phyloP scores from a whole-genome alignment of 2,113 vertebrate species.

The Tursiops truncatus region DNA sequence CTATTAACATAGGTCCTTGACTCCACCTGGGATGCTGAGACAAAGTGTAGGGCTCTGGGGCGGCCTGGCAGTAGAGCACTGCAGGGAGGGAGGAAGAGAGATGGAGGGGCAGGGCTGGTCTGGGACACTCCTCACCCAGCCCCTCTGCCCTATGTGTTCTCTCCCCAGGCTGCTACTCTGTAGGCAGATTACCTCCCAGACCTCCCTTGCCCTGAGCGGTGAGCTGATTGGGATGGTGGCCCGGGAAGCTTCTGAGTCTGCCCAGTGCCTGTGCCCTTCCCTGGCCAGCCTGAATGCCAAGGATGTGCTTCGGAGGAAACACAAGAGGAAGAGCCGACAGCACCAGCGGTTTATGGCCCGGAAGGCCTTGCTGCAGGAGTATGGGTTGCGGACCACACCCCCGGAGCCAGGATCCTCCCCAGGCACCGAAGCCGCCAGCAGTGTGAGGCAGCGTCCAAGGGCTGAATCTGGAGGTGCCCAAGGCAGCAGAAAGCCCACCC shows the following conservation, averaged over 20 bases:
- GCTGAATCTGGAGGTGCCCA: accelerated
- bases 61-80: accelerated
- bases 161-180: background rate
- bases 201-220: background rate
- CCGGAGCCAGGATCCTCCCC: background rate
- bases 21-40: background rate
- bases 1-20: background rate
- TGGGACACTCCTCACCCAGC: background rate
- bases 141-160: background rate
- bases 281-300: background rate
- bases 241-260: background rate
- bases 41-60: background rate
- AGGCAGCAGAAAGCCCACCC: accelerated
- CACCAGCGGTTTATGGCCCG: constrained; percentile 83
- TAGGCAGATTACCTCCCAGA: background rate
- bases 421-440: background rate
- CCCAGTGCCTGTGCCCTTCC: background rate
- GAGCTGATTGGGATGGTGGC: constrained; percentile 12
- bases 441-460: background rate
- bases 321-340: constrained; percentile 83
- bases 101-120: background rate
- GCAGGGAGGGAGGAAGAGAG: background rate
- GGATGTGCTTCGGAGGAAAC: constrained; percentile 42
- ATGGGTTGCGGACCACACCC: constrained; percentile 58
- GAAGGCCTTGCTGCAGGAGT: constrained; percentile 78